A percentile compares a stretch with the other conserved stretches of the same genome.
phyloP scores from a whole-genome alignment of 2,888 invertebrate genomes.

The Nasonovia ribisnigri region DNA sequence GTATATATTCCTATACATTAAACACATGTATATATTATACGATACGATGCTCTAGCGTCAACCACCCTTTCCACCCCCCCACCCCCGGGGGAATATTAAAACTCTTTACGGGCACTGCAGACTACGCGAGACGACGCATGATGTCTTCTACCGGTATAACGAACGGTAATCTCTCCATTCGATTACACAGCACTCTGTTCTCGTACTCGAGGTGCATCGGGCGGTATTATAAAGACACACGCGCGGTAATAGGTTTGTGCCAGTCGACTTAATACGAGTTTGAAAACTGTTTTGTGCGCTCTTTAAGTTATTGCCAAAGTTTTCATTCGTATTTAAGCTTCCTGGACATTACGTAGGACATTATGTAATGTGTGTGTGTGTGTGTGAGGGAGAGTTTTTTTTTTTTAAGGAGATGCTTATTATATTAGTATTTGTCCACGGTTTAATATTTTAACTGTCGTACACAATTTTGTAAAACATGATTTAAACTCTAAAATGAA shows the following conservation, averaged over 20 bases:
- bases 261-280: constrained; percentile 57
- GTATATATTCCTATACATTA: not conserved
- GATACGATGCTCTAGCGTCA: constrained; percentile 33
- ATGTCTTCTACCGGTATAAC: constrained; percentile 29
- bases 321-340: constrained; percentile 44
- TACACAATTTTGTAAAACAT: too few relatives aligned
- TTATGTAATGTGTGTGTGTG: not conserved
- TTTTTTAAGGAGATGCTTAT: not conserved
- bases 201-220: not conserved
- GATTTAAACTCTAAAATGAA: too few relatives aligned
- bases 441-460: not conserved
- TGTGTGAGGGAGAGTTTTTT: not conserved
- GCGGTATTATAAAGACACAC: constrained; percentile 10
- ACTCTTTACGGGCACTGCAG: constrained; percentile 31
- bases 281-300: constrained; percentile 44
- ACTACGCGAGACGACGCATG: not conserved
- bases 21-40: not conserved
- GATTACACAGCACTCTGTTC: constrained; percentile 31
- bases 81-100: constrained; percentile 23
- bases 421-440: not conserved
- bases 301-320: constrained; percentile 59
- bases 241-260: constrained; percentile 11
- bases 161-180: constrained; percentile 60
- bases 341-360: constrained; percentile 23
- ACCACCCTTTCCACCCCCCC: not conserved